Evolutionary conservation across 2,797 vertebrate genomes (phyloP).

Genomic region (Mycteria americana): DNA sequence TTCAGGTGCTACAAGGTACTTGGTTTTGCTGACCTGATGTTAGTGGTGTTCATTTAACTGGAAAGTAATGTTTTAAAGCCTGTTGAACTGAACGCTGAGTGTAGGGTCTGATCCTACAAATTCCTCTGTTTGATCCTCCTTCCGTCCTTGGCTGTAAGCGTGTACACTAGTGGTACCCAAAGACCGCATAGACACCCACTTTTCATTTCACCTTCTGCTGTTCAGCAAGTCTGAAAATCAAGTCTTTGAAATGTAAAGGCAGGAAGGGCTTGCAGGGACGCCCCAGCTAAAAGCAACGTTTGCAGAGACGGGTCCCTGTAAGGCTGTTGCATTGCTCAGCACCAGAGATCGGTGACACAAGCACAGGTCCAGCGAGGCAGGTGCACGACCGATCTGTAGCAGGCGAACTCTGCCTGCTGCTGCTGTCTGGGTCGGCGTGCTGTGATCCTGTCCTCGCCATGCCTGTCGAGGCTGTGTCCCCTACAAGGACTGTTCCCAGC

Average conservation of each 20-base stretch:
- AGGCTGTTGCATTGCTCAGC: neutral
- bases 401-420: neutral
- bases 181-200: neutral
- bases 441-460: neutral
- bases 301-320: neutral
- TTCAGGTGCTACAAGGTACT: neutral
- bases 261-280: neutral
- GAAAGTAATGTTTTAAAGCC: neutral
- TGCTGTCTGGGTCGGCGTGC: neutral
- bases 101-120: neutral
- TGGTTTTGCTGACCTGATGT: neutral
- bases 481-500: neutral
- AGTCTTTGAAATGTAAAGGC: neutral
- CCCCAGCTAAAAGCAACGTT: neutral
- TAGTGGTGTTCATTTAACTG: neutral
- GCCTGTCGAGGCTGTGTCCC: rapidly evolving
- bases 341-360: rapidly evolving
- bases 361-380: neutral
- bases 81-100: neutral
- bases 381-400: neutral
- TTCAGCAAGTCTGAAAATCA: neutral
- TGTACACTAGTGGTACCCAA: neutral
- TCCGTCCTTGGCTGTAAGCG: neutral
- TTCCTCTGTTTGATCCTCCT: neutral
- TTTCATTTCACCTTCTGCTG: neutral